A percentile compares a stretch with the other conserved stretches of the same genome.
phyloP scores from a whole-genome alignment of 2,113 vertebrate species.

The Apodemus speciosus region DNA sequence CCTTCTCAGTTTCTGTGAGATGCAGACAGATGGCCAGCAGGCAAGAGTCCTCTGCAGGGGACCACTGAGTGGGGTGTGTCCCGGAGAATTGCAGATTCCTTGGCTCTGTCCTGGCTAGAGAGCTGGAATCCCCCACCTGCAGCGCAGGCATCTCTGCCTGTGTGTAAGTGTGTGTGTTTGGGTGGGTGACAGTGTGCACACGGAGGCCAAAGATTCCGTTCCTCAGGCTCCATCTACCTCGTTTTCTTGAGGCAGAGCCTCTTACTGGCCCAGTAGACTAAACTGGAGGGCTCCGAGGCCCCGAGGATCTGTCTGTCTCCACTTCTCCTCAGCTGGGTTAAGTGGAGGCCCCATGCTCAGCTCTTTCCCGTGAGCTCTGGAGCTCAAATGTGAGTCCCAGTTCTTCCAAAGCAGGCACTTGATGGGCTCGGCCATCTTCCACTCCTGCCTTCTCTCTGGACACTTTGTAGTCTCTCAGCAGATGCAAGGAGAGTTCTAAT shows the following conservation, averaged over 20 bases:
- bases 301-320: too few relatives aligned
- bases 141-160: background rate
- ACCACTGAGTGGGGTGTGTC: background rate
- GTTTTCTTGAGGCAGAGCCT: background rate
- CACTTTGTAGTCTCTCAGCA: background rate
- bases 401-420: background rate
- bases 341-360: background rate
- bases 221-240: background rate
- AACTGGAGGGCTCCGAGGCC: background rate
- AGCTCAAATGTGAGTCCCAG: background rate
- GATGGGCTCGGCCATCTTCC: background rate
- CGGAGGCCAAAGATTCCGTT: background rate
- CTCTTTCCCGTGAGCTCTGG: background rate
- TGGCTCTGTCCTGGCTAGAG: accelerated
- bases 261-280: background rate
- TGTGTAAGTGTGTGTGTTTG: background rate
- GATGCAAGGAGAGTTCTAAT: conserved; percentile 22
- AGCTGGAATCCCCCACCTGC: background rate
- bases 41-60: background rate
- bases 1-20: conserved; percentile 66
- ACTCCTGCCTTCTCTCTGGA: background rate
- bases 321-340: background rate
- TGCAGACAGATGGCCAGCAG: background rate
- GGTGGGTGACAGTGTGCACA: background rate
- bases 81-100: background rate